Evolutionary conservation across 2,797 vertebrate genomes (phyloP).

Genomic region (Diplodus sargus): DNA sequence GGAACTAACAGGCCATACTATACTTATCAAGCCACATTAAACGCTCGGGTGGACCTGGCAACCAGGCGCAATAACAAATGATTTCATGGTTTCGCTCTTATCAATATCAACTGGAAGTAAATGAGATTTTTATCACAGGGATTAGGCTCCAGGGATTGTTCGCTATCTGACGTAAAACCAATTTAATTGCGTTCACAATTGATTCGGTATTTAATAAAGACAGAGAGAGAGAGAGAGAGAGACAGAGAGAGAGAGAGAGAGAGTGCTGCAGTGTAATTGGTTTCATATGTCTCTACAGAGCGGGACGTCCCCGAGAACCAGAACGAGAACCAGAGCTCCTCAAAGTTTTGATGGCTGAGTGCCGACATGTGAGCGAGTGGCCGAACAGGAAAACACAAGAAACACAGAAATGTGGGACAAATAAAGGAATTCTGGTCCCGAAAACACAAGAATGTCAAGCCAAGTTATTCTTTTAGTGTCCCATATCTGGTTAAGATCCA

Average conservation of each 20-base stretch:
- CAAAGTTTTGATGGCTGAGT: too few relatives aligned
- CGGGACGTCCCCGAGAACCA: background rate
- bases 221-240: background rate
- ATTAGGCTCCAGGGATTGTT: slow-evolving; percentile 43
- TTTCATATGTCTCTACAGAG: slow-evolving; percentile 31
- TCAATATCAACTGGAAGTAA: slow-evolving; percentile 29
- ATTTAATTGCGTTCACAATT: slow-evolving; percentile 60
- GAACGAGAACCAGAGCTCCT: background rate
- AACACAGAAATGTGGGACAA: too few relatives aligned
- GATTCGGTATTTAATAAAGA: slow-evolving; percentile 54
- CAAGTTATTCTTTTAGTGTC: too few relatives aligned
- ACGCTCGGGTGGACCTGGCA: slow-evolving; percentile 12
- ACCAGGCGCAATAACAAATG: slow-evolving; percentile 23
- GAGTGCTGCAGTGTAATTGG: slow-evolving; percentile 11
- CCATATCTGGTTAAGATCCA: too few relatives aligned
- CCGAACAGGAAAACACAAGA: too few relatives aligned
- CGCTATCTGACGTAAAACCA: slow-evolving; percentile 36
- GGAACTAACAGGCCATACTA: slow-evolving; percentile 17
- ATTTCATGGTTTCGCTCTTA: slow-evolving; percentile 38
- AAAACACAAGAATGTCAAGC: too few relatives aligned
- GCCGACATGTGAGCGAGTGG: too few relatives aligned
- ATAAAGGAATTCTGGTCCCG: too few relatives aligned
- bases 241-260: background rate
- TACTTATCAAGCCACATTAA: slow-evolving; percentile 38
- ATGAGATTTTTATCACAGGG: slow-evolving; percentile 59